A percentile compares a stretch with the other conserved stretches of the same genome.
These are phyloP conservation scores for Lycia hirtaria DNA, from an alignment of 2,888 invertebrate species.

Conservation along the genomic window DNA sequence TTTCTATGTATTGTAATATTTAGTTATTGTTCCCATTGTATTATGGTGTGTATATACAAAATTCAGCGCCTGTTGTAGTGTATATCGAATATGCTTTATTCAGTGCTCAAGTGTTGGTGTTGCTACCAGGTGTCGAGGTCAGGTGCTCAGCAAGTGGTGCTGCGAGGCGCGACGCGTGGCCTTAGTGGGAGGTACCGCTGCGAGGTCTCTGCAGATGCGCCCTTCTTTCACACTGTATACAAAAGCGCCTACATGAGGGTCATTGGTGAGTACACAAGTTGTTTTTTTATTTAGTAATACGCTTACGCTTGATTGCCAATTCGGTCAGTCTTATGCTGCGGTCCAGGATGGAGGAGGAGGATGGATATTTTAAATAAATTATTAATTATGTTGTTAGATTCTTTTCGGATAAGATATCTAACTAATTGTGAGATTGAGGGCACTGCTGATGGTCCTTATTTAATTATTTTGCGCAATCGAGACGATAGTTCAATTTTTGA, in stretches of 20 bases:
- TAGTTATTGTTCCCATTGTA: no score
- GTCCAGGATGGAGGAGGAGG: background rate
- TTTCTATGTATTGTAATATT: no score
- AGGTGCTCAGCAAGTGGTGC: slow-evolving; percentile 87
- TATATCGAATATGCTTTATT: no score
- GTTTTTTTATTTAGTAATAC: background rate
- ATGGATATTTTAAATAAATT: no score
- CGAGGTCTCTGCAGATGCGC: slow-evolving; percentile 91
- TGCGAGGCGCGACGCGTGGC: slow-evolving; percentile 87
- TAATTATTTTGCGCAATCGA: no score
- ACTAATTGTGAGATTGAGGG: no score
- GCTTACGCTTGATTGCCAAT: background rate
- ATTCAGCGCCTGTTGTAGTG: no score
- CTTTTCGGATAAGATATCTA: no score
- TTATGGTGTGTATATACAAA: no score
- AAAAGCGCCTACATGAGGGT: slow-evolving; percentile 89
- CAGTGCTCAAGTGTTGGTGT: background rate
- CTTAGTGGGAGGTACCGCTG: slow-evolving; percentile 90
- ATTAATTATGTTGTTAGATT: no score
- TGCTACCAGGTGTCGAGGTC: slow-evolving; percentile 85
- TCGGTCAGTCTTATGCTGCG: background rate
- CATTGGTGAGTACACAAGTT: slow-evolving; percentile 84
- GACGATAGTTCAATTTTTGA: no score
- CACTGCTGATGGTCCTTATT: no score
- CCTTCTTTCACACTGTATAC: slow-evolving; percentile 89